These are phyloP conservation scores for Harpalus rubripes DNA, from an alignment of 2,888 invertebrate species.

Conservation along the genomic window DNA sequence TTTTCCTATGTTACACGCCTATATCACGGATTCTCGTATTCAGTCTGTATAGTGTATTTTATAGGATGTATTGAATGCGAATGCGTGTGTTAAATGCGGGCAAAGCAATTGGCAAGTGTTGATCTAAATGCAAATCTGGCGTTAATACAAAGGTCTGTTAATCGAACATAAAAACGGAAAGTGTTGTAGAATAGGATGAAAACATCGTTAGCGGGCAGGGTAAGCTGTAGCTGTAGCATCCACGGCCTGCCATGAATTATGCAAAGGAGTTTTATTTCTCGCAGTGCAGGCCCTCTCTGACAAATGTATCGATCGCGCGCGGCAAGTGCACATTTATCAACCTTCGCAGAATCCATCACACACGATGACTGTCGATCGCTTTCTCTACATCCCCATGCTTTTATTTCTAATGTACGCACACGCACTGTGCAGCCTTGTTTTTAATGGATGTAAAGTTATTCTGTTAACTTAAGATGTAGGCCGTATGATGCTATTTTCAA, in stretches of 20 bases:
- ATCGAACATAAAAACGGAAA: slow-evolving; percentile 34
- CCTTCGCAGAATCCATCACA: slow-evolving; percentile 30
- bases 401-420: background rate
- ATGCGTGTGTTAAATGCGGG: background rate
- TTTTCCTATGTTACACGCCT: too few species aligned
- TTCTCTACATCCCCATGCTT: background rate
- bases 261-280: slow-evolving; percentile 43
- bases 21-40: too few species aligned
- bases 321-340: slow-evolving; percentile 50
- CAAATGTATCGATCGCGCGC: slow-evolving; percentile 53
- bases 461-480: too few species aligned
- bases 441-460: too few species aligned
- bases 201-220: slow-evolving; percentile 18
- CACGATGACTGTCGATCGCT: background rate
- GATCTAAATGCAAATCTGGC: slow-evolving; percentile 37
- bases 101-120: background rate
- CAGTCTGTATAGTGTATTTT: too few species aligned
- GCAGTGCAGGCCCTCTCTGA: slow-evolving; percentile 31
- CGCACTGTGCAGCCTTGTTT: background rate
- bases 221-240: slow-evolving; percentile 3
- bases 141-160: slow-evolving; percentile 22
- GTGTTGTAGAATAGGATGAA: slow-evolving; percentile 22
- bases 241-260: slow-evolving; percentile 38
- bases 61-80: background rate
- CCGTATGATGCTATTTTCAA: too few species aligned